Evolutionary conservation across 2,888 invertebrate species (phyloP).

Genomic region (Ramazzottius varieornatus): DNA sequence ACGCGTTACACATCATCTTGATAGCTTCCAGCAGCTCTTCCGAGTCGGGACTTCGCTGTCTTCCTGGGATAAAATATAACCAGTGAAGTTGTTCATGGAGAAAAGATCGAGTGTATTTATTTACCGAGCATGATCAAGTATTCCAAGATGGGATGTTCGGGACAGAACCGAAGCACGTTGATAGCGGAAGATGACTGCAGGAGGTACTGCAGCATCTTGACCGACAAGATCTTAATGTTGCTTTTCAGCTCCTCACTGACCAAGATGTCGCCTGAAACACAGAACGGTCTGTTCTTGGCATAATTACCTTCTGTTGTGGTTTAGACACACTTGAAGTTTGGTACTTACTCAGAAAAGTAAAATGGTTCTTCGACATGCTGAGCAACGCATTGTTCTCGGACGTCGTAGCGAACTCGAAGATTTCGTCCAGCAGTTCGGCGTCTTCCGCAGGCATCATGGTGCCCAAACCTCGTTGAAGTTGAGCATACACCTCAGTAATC

Average conservation of each 20-base stretch:
- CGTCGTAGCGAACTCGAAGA: not conserved
- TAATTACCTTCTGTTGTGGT: too few species aligned
- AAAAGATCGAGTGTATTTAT: too few species aligned
- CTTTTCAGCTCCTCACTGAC: not conserved
- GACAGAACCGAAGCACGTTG: not conserved
- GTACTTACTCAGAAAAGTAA: not conserved
- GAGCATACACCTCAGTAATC: not conserved
- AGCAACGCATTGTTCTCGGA: not conserved
- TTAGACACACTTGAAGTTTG: not conserved
- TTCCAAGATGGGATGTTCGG: not conserved
- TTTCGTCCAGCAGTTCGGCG: not conserved
- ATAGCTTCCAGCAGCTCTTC: not conserved
- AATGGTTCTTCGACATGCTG: not conserved
- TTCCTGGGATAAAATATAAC: too few species aligned
- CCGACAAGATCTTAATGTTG: not conserved
- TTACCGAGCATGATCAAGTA: not conserved
- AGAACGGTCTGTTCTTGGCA: too few species aligned
- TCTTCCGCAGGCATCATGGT: not conserved
- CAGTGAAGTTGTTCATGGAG: too few species aligned
- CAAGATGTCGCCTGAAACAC: not conserved
- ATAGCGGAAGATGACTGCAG: not conserved
- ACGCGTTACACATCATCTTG: not conserved
- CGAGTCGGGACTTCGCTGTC: not conserved
- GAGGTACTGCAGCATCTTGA: not conserved
- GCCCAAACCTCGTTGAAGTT: not conserved